These are phyloP conservation scores for Clarias gariepinus DNA, from an alignment of 2,113 vertebrate genomes.

Conservation along the genomic window DNA sequence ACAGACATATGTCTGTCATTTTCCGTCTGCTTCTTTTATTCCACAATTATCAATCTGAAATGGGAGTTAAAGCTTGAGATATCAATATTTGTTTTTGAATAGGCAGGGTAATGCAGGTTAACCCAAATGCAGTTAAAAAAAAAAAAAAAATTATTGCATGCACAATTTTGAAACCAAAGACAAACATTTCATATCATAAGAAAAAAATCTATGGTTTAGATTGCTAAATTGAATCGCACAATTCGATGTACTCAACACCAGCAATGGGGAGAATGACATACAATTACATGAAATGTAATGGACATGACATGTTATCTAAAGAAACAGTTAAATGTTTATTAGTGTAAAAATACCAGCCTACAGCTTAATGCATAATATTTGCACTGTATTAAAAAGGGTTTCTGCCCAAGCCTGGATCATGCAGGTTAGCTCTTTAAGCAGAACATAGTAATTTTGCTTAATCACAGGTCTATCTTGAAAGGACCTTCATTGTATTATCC, in stretches of 20 bases:
- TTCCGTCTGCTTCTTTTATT: background rate
- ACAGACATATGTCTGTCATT: background rate
- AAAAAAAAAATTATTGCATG: slow-evolving; percentile 2
- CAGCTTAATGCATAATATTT: background rate
- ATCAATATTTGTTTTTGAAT: background rate
- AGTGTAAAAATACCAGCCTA: background rate
- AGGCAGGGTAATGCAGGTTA: background rate
- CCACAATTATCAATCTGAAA: background rate
- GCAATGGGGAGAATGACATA: background rate
- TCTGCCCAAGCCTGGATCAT: background rate
- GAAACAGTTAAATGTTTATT: background rate
- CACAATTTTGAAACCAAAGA: background rate
- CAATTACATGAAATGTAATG: background rate
- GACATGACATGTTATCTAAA: background rate
- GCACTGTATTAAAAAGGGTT: background rate
- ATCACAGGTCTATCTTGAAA: background rate
- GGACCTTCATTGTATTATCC: background rate
- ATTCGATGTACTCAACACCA: too few relatives aligned
- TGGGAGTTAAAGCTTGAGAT: background rate
- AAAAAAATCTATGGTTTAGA: background rate
- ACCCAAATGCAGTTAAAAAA: background rate
- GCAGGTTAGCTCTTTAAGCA: background rate
- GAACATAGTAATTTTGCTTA: background rate
- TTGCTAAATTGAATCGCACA: background rate
- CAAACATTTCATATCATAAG: background rate